These are phyloP conservation scores for Peromyscus aztecus DNA, from an alignment of 2,797 vertebrate genomes.

Conservation along the genomic window DNA sequence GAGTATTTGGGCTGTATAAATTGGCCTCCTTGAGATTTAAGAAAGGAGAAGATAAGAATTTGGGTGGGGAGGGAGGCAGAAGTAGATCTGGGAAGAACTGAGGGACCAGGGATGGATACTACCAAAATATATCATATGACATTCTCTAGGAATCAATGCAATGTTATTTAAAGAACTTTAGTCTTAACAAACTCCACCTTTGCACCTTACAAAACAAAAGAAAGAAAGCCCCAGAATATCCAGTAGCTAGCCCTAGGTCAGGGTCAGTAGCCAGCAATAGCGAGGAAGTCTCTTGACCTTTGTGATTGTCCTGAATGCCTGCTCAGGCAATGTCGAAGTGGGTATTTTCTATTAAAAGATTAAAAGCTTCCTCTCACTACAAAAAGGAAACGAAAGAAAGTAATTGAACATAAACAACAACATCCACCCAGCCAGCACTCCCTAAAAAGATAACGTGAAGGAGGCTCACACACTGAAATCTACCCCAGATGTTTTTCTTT, in stretches of 20 bases:
- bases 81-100: background rate
- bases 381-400: slow-evolving; percentile 30
- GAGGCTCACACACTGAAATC: background rate
- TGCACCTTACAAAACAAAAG: background rate
- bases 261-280: background rate
- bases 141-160: background rate
- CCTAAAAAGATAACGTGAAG: slow-evolving; percentile 35
- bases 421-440: background rate
- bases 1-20: background rate
- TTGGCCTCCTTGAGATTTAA: background rate
- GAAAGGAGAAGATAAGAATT: background rate
- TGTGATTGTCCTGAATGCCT: slow-evolving; percentile 47
- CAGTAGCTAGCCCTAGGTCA: background rate
- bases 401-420: background rate
- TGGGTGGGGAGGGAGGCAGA: background rate
- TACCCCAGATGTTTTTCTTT: slow-evolving; percentile 47
- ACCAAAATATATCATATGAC: background rate
- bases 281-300: slow-evolving; percentile 49
- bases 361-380: slow-evolving; percentile 48
- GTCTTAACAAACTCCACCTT: background rate
- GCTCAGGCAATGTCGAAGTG: slow-evolving; percentile 31
- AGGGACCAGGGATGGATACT: background rate
- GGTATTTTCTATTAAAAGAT: slow-evolving; percentile 46
- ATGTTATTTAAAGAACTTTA: background rate
- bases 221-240: background rate